Evolutionary conservation across 1,140 invertebrate species (phyloP), one percentile per base, ranked within the genome.

Genomic region (Drosophila bocqueti): DNA sequence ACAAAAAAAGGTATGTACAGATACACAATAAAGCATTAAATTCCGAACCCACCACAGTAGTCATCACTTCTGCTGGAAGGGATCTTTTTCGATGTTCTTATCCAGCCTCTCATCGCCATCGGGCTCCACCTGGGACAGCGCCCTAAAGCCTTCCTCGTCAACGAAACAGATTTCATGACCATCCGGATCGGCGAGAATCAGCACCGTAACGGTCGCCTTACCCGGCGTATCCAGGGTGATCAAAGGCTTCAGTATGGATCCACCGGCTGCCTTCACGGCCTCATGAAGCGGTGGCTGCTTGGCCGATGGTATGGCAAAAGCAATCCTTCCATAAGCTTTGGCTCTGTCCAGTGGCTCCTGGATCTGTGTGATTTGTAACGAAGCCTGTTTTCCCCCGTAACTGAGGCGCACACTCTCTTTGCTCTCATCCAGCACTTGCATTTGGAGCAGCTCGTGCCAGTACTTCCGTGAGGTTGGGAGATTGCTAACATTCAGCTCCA

Each of bases 141-240:
- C 94, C 34, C 95, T 93, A 93, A 99, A 99, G 31, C 96, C 97
- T 94, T 99, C 98, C 86, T 99, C 98, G 76, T 99, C 98, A 16
- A 99, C 99, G 94, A 99, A 99, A 94, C 99, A 99, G 72, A 99
- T 99, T 94, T 99, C 98, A 94, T 99, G 98, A 2, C 95, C 97
- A 94, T 99, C 98, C 2, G 98, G 98, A 94, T 99, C 99, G 34
- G 97, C 97, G 9, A 99, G 93, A 86, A 99, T 99, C 24, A 99
- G 97, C 31, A 99, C 99, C 69, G 97, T 94, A 0, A 99, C 99
- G 10, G 97, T 97, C 3, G 98, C 98, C 94, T 99, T 99, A 52
- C 98, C 99, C 0, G 98, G 98, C 1, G 99, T 99, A 83, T 98
- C 97, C 54, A 99, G 93, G 64, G 96, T 97, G 36, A 99, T 96